Percentiles rank a stretch among this genome's conserved stretches.
Conservation (phyloP, 2,888 invertebrate species). For the Lycophotia porphyrea region DNA sequence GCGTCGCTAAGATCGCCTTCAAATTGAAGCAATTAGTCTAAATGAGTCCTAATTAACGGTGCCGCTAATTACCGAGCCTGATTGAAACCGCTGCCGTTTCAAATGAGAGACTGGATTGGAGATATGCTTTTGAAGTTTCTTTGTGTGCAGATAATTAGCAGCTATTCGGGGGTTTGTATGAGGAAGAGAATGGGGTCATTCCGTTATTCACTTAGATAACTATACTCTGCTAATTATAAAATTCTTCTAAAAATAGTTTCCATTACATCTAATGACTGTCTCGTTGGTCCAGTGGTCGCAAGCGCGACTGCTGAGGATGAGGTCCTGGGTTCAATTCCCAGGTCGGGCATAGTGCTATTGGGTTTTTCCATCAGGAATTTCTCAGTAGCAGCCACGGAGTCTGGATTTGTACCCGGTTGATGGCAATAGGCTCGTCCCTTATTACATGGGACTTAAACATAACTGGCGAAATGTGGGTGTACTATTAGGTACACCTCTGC, state of each 20-base stretch:
- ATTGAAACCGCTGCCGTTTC: conserved; percentile 72
- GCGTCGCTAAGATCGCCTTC: conserved; percentile 62
- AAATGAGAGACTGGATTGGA: conserved; percentile 59
- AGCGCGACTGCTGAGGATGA: too few relatives aligned
- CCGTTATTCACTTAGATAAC: neutral
- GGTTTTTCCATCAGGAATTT: too few relatives aligned
- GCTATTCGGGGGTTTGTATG: neutral
- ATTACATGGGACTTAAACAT: too few relatives aligned
- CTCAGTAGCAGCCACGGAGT: too few relatives aligned
- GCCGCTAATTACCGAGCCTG: conserved; percentile 71
- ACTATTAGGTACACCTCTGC: too few relatives aligned
- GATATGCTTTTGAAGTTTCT: conserved; percentile 49
- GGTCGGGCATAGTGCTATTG: too few relatives aligned
- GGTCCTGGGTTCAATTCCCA: too few relatives aligned
- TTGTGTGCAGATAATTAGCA: conserved; percentile 39
- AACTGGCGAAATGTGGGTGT: too few relatives aligned
- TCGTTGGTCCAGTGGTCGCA: too few relatives aligned
- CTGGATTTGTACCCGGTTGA: too few relatives aligned
- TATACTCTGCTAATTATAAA: neutral
- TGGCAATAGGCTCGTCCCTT: too few relatives aligned
- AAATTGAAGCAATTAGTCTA: conserved; percentile 67
- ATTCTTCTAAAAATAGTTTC: neutral
- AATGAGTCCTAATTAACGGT: conserved; percentile 67
- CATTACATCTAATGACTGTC: too few relatives aligned
- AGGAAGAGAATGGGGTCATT: conserved; percentile 11